Evolutionary conservation across 2,888 invertebrate genomes (phyloP).

Genomic region (Allophyes oxyacanthae): DNA sequence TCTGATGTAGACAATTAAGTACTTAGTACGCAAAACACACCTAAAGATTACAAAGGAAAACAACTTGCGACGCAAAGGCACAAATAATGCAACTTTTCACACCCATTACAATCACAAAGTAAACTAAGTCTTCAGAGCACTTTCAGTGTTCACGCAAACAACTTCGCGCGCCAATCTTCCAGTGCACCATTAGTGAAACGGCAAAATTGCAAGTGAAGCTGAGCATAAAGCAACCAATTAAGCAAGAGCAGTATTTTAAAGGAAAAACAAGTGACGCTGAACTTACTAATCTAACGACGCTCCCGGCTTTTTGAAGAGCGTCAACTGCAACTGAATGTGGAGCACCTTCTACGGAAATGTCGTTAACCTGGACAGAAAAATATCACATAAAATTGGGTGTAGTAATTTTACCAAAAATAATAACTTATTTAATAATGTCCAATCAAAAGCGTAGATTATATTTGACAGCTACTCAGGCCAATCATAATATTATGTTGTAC

Average conservation of each 20-base stretch:
- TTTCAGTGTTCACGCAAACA: conserved; percentile 20
- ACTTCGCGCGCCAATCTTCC: conserved; percentile 12
- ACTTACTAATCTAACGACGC: conserved; percentile 97
- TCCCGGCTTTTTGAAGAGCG: conserved; percentile 98
- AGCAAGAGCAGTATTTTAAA: conserved; percentile 31
- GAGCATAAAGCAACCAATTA: conserved; percentile 52
- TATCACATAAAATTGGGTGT: conserved; percentile 1
- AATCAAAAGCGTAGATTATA: no score
- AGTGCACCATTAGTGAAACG: conserved; percentile 30
- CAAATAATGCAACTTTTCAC: not conserved
- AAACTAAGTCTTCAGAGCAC: conserved; percentile 8
- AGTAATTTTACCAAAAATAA: no score
- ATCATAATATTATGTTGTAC: no score
- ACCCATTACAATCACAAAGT: not conserved
- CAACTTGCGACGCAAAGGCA: not conserved
- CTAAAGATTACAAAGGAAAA: no score
- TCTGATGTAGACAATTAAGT: no score
- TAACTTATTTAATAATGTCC: no score
- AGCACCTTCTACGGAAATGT: conserved; percentile 96
- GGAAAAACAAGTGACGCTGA: conserved; percentile 30
- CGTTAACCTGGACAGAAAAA: conserved; percentile 93
- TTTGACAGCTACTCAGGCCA: no score
- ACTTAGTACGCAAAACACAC: no score
- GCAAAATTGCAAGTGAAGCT: conserved; percentile 33
- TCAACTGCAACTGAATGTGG: conserved; percentile 98